Evolutionary conservation across 2,888 invertebrate genomes (phyloP).

Genomic region (Cheilosia grossa): DNA sequence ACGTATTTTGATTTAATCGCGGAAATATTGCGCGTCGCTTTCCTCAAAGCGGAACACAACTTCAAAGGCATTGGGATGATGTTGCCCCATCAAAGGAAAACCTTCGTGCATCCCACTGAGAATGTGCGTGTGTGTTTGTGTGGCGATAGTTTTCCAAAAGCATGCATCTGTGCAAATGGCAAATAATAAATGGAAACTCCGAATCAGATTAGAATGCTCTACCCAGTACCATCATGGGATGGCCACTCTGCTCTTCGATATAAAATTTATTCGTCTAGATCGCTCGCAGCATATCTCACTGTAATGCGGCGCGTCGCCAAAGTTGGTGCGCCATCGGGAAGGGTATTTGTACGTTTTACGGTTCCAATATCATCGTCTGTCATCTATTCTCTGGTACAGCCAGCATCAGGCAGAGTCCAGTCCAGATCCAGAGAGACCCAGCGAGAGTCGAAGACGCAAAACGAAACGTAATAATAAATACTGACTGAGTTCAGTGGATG

Average conservation of each 20-base stretch:
- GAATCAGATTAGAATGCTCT: slow-evolving; percentile 62
- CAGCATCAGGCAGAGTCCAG: not conserved
- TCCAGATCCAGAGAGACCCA: not conserved
- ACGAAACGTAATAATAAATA: slow-evolving; percentile 71
- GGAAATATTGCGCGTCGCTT: slow-evolving; percentile 56
- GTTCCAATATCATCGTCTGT: slow-evolving; percentile 71
- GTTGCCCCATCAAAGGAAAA: slow-evolving; percentile 53
- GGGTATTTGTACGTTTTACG: slow-evolving; percentile 50
- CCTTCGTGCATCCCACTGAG: slow-evolving; percentile 41
- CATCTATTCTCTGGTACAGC: slow-evolving; percentile 46
- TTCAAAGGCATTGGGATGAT: slow-evolving; percentile 62
- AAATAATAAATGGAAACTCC: slow-evolving; percentile 61
- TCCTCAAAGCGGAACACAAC: slow-evolving; percentile 50
- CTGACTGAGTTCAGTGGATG: slow-evolving; percentile 57
- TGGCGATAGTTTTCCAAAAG: slow-evolving; percentile 56
- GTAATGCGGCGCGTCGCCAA: slow-evolving; percentile 25
- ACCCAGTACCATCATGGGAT: slow-evolving; percentile 8
- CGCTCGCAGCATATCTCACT: slow-evolving; percentile 64
- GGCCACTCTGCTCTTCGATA: not conserved
- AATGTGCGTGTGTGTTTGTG: slow-evolving; percentile 1
- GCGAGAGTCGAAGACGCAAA: slow-evolving; percentile 29
- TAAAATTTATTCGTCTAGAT: slow-evolving; percentile 71
- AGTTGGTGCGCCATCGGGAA: slow-evolving; percentile 26
- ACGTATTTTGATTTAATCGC: slow-evolving; percentile 74
- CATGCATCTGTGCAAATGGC: slow-evolving; percentile 54